phyloP scores from a whole-genome alignment of 2,888 invertebrate genomes.

The Girardia tigrina region DNA sequence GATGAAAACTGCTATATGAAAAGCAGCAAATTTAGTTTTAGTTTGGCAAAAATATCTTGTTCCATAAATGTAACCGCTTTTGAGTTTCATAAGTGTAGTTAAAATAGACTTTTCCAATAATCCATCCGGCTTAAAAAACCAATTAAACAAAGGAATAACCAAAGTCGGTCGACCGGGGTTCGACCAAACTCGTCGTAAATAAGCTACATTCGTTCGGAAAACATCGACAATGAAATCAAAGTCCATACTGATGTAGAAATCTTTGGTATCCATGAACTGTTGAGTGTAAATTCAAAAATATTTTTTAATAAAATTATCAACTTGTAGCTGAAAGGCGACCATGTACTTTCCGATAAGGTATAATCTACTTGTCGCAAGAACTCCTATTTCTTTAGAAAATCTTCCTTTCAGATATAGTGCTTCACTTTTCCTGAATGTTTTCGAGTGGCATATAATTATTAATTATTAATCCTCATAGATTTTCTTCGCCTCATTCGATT shows the following conservation, averaged over 20 bases:
- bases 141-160: conserved; percentile 11
- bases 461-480: too few relatives aligned
- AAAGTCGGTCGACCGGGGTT: conserved; percentile 72
- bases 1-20: too few relatives aligned
- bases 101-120: neutral
- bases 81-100: neutral
- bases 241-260: conserved; percentile 93
- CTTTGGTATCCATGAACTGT: conserved; percentile 84
- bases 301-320: too few relatives aligned
- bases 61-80: conserved; percentile 18
- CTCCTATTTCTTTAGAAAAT: conserved; percentile 84
- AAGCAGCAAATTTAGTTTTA: too few relatives aligned
- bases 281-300: neutral
- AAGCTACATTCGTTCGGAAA: conserved; percentile 85
- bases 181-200: conserved; percentile 92
- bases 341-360: conserved; percentile 78
- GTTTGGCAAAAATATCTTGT: too few relatives aligned
- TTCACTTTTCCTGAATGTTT: conserved; percentile 76
- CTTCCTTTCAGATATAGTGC: conserved; percentile 84
- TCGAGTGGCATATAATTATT: too few relatives aligned
- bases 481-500: too few relatives aligned
- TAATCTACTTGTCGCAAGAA: conserved; percentile 88
- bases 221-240: conserved; percentile 90
- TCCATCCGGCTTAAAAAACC: neutral
- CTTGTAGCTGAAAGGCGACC: conserved; percentile 97